Evolutionary conservation across 2,888 invertebrate genomes (phyloP), one percentile per base, ranked within the genome.

Genomic region (Augiades crinisus): DNA sequence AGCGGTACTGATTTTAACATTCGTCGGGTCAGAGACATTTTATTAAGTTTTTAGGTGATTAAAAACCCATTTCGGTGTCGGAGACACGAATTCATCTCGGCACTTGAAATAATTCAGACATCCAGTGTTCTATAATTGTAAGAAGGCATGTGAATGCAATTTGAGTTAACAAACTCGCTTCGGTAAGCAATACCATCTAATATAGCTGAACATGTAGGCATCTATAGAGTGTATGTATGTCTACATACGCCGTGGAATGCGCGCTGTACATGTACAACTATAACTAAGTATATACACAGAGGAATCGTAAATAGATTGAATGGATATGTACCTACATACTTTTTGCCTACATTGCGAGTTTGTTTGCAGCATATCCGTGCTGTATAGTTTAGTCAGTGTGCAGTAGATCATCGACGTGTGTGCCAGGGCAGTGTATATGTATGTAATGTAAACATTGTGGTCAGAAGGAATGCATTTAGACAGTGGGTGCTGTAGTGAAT

Each of bases 301-400:
- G 71, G 84, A 80, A 84, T 87, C 85, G 85, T 86, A 87, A 88
- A 88, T 87, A 88, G 86, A 88, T 83, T 86, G 85, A 86, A 87
- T 86, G 82, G 80, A 78, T 86, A 81, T 72, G 76, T 80, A 73
- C 69, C 70, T 76, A 81, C 70, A 63, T 71, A 76, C 72, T 78
- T 82, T 83, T 83, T 78, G 84, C 83, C 76, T 78, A 68, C 71
- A 78, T 74, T 72, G 75, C 70, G 72, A 74, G 76, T 78, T 71
- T 64, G 68, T 74, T 79, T 71, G 77, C 77, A 72, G 66, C 61
- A 72, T 72, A 67, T 70, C 70, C 65, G 71, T 70, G 67, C 67
- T 72, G 75, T 71, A 75, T 67, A 73, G 73, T 72, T 72, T 73
- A 73, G 72, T 71, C 73, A 72, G 68, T 73, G 68, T 70, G 57